Evolutionary conservation across 2,113 vertebrate genomes (phyloP), one percentile per base, ranked within the genome.

Genomic region (Myrmecophaga tridactyla): DNA sequence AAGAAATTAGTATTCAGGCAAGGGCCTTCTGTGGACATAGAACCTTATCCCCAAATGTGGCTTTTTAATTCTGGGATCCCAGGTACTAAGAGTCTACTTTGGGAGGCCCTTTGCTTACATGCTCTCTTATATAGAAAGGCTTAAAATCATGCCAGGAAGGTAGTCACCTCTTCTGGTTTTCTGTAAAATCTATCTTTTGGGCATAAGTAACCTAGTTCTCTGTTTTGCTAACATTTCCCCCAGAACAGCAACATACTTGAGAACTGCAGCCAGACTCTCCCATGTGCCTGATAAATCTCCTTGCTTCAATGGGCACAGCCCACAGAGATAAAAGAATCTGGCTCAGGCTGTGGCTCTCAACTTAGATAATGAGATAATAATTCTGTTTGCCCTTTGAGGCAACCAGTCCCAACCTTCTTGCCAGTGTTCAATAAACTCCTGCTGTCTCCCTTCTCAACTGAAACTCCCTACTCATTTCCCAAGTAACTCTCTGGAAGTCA

Each of bases 331-430:
- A 96, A 97, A 97, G 94, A 86, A 53, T 62, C 69, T 14, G 17
- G 70, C 94, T 63, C 69, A 95, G 78, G 75, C 91, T 96, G 86
- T 36, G 75, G 69, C n/a, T 95, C 86, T 96, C 73, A 67, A 92
- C 46, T 96, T 96, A 93, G 89, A 97, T 96, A 96, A 96, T 94
- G 94, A 97, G 88, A 97, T 97, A 97, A 96, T 96, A 96, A 76
- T 83, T 92, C 70, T 77, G 73, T 86, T 81, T 95, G 88, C 76
- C 90, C 90, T 97, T 96, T 97, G 96, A 97, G 89, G 94, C 82
- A 96, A 95, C 86, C 53, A 92, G 86, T 95, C 63, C 83, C 86
- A 94, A 91, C 86, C 89, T 94, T 95, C 81, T 96, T 89, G 39
- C 34, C 23, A 76, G 89, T 83, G 91, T 96, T 97, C 96, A 97